phyloP scores from a whole-genome alignment of 2,888 invertebrate species.

The Rosalia funebris region DNA sequence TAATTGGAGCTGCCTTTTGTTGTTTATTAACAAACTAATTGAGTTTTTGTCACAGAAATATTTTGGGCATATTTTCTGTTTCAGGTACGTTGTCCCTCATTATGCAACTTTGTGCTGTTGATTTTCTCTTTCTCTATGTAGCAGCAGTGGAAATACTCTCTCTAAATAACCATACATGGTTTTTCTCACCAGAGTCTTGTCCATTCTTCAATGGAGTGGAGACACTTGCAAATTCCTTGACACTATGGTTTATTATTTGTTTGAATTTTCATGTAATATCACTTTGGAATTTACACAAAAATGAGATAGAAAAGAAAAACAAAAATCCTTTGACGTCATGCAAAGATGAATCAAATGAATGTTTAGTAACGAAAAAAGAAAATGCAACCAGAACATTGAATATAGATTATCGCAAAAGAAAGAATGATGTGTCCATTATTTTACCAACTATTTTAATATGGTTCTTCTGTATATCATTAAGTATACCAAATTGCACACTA shows the following conservation, averaged over 20 bases:
- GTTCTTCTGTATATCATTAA: slow-evolving; percentile 69
- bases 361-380: slow-evolving; percentile 53
- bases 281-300: slow-evolving; percentile 67
- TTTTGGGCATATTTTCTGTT: too few species aligned
- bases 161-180: slow-evolving; percentile 66
- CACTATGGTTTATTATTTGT: slow-evolving; percentile 68
- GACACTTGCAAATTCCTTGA: slow-evolving; percentile 68
- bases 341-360: slow-evolving; percentile 55
- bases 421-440: slow-evolving; percentile 65
- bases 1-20: too few species aligned
- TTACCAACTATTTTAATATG: slow-evolving; percentile 70
- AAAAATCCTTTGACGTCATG: slow-evolving; percentile 56
- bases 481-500: slow-evolving; percentile 70
- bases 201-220: slow-evolving; percentile 68
- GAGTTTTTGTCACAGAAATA: too few species aligned
- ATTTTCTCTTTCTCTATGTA: slow-evolving; percentile 65
- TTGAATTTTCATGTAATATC: slow-evolving; percentile 70
- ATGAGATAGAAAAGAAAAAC: slow-evolving; percentile 58
- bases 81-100: slow-evolving; percentile 67
- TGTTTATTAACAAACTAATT: too few species aligned
- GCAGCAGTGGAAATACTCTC: slow-evolving; percentile 68
- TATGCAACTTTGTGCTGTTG: slow-evolving; percentile 68
- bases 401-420: slow-evolving; percentile 67
- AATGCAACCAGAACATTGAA: slow-evolving; percentile 67
- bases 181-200: slow-evolving; percentile 66